Base-by-base conservation (phyloP, 2,797 vertebrate species). In the Iguana delicatissima region DNA sequence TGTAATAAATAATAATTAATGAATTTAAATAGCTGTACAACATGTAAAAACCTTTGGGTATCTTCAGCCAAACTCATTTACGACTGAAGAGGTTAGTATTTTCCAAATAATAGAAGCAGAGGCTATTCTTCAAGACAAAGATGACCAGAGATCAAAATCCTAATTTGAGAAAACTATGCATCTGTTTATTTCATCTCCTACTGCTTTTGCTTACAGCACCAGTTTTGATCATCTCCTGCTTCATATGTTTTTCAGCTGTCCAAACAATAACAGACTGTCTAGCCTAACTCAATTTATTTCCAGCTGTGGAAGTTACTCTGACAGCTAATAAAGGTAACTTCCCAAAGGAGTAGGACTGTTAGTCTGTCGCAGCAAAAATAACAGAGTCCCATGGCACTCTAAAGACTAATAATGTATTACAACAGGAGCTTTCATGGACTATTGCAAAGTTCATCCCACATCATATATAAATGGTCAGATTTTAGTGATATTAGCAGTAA, bases 191-290 rank as follows among this genome's bases (percentile, higher is more conserved):
- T 93, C 91, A 91, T 86, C 87, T 50, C 92, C 91, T 92, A 89
- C 74, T 95, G 79, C 50, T 90, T 35, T 92, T 82, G 67, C 67
- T 59, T 38, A 82, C 32, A 62, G 35, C 77, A 84, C 80, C 90
- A 94, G 87, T 91, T 96, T 95, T 96, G 95, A 95, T 95, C 92
- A 94, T 86, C 42, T 80, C 91, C 84, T 92, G 84, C 72, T 94
- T 91, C 92, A 89, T 89, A 90, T 93, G 95, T 92, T 87, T 95
- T 95, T 93, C 94, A 93, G 93, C 92, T 95, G 94, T 87, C 80
- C 74, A 93, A 91, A 96, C 95, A 96, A 96, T 95, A 92, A 93
- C 92, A 96, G 95, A 77, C 87, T 0, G 87, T 74, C 57, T 93
- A 84, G 92, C 85, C 79, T 42, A 92, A 91, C 84, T 80, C 84